These are phyloP conservation scores for Cephalopterus ornatus DNA, from an alignment of 2,113 vertebrate species.

Conservation along the genomic window DNA sequence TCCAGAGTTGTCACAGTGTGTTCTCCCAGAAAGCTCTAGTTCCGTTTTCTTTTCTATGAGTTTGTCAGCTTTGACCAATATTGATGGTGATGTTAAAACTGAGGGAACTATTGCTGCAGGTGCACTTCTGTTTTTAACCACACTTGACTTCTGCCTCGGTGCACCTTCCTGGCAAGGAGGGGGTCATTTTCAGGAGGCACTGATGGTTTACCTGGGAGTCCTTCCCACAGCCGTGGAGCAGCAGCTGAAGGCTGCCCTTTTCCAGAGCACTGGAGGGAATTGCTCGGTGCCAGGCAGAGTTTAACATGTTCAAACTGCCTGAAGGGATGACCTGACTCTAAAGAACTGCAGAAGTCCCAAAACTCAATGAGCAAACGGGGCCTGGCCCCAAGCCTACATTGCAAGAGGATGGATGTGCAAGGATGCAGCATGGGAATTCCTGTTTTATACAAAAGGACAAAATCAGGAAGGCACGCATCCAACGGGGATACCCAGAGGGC, in stretches of 20 bases:
- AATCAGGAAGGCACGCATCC: not conserved
- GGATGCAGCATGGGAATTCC: not conserved
- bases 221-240: not conserved
- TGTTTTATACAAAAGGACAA: not conserved
- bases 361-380: not conserved
- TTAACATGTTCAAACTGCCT: not conserved
- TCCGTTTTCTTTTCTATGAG: not conserved
- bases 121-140: not conserved
- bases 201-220: not conserved
- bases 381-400: not conserved
- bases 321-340: not conserved
- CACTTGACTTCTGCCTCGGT: not conserved
- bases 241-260: not conserved
- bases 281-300: conserved; percentile 21
- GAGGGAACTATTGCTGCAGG: not conserved
- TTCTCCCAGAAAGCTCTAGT: not conserved
- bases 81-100: not conserved
- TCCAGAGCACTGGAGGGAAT: not conserved
- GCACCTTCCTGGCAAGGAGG: not conserved
- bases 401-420: not conserved
- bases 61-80: not conserved
- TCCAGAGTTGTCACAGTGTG: not conserved
- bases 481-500: not conserved
- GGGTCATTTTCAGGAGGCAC: not conserved
- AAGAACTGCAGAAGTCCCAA: conserved; percentile 5